A percentile compares a stretch with the other conserved stretches of the same genome.
phyloP scores from a whole-genome alignment of 2,888 invertebrate genomes.

The Phyllotreta cruciferae region DNA sequence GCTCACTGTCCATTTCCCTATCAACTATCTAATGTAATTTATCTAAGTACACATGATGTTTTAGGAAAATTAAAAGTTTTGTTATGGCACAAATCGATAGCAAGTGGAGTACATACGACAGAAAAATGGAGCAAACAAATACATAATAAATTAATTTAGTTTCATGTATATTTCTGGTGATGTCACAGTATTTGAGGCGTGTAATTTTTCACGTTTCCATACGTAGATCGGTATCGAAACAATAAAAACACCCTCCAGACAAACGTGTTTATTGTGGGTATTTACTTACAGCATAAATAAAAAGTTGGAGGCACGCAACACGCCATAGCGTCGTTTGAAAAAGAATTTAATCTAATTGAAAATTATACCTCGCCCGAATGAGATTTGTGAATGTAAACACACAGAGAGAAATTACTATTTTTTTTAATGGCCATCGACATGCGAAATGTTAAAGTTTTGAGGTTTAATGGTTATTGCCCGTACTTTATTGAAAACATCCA shows the following conservation, averaged over 20 bases:
- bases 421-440: constrained; percentile 17
- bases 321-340: constrained; percentile 30
- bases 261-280: constrained; percentile 33
- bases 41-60: no score
- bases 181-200: constrained; percentile 16
- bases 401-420: constrained; percentile 15
- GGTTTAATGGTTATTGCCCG: constrained; percentile 9
- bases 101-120: no score
- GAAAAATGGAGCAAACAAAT: no score
- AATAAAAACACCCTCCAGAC: constrained; percentile 33
- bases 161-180: neutral
- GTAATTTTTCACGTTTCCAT: constrained; percentile 26
- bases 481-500: constrained; percentile 4
- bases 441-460: constrained; percentile 17
- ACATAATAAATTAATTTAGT: no score
- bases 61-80: no score
- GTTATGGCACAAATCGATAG: no score
- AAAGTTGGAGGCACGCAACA: constrained; percentile 27
- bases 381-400: constrained; percentile 23
- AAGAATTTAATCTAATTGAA: constrained; percentile 29
- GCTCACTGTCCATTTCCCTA: no score
- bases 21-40: no score
- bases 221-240: constrained; percentile 15
- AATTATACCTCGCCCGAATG: constrained; percentile 22
- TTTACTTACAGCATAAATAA: constrained; percentile 31